Base-by-base conservation (phyloP, 2,113 vertebrate genomes). In the Callaeas wilsoni region DNA sequence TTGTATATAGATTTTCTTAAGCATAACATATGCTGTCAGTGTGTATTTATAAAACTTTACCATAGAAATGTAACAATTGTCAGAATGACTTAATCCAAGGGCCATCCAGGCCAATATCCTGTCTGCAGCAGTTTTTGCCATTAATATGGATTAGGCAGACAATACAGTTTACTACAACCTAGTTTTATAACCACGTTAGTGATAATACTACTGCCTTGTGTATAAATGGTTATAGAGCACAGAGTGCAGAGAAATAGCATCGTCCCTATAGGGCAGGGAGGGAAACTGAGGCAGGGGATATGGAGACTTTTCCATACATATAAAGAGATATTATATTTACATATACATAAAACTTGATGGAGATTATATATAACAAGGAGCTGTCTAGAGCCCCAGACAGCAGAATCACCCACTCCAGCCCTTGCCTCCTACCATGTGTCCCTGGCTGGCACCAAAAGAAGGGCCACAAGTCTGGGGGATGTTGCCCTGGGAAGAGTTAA, bases 401-500 rank as follows among this genome's bases (percentile, higher is more conserved):
- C 47, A 33, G 39, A 25, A 59, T 23, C 29, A 39, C 14, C 18
- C 30, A 3, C 46, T 74, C 59, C n/a, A 78, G 69, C 67, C 39
- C 33, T 49, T 35, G 37, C 50, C 59, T 39, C 67, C 69, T 10
- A 0, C 83, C 33, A 7, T 0, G 0, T 35, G 29, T 71, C 76
- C 75, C 81, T 62, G 44, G 39, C 68, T 86, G 55, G 35, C 56
- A 74, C 44, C 47, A 44, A n/a, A 75, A 42, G 23, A 79, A 0
- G 7, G 16, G 35, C 29, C 42, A 11, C 16, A 22, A 55, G 39
- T 32, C 74, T 5, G 3, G 29, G 25, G 57, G 59, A 89, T 67
- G 59, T 52, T 86, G 91, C 37, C 47, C 63, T 83, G 68, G 77
- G 63, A 95, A 96, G 89, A 95, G 86, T 93, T 97, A 97, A 95